Conservation (phyloP, 1,140 invertebrate genomes). For the Sitobion miscanthi region DNA sequence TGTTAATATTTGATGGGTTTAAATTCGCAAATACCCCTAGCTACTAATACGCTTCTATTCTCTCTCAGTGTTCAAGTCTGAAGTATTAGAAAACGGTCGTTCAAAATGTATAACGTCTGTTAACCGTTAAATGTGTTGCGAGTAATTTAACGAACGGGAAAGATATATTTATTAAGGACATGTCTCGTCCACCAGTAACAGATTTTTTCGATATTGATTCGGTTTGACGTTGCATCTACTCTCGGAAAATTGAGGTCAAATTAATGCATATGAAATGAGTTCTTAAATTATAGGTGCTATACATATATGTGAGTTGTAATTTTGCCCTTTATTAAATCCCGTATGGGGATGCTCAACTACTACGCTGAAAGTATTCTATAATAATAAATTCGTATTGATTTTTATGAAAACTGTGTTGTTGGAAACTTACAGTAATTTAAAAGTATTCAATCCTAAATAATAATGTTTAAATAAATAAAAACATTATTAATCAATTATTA, state of each 20-base stretch:
- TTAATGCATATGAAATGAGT: neutral
- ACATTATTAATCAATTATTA: neutral
- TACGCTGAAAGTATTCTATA: neutral
- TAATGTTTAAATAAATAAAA: neutral
- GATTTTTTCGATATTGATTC: constrained; percentile 18
- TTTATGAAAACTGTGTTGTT: neutral
- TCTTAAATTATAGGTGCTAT: constrained; percentile 3
- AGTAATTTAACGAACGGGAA: neutral
- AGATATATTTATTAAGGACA: neutral
- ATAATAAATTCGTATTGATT: neutral
- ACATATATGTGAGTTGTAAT: neutral
- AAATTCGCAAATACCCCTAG: constrained; percentile 29
- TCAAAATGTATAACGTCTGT: neutral
- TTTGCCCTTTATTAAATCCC: neutral
- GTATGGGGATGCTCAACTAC: neutral
- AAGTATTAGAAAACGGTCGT: constrained; percentile 18
- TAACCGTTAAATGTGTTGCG: neutral
- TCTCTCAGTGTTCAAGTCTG: neutral
- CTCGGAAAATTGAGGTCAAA: neutral
- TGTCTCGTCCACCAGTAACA: neutral
- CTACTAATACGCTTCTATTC: neutral
- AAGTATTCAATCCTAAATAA: neutral
- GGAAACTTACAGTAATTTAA: neutral
- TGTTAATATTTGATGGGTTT: constrained; percentile 49
- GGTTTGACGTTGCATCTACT: neutral